phyloP scores from a whole-genome alignment of 2,888 invertebrate species.

The Eugnorisma glareosa region DNA sequence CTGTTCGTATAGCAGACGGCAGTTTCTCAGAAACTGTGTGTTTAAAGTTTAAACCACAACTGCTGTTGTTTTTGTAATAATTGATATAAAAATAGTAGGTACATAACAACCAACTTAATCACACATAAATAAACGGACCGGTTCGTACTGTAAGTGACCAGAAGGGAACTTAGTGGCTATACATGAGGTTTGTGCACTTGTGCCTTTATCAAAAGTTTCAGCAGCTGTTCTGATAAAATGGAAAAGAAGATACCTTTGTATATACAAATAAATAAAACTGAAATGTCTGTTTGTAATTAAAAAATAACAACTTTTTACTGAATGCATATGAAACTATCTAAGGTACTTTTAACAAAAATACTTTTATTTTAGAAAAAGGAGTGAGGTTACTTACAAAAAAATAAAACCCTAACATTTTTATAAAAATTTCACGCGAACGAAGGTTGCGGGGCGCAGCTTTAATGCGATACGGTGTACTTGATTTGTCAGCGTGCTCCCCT shows the following conservation, averaged over 20 bases:
- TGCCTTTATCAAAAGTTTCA: background rate
- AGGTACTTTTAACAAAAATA: no score
- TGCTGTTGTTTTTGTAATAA: conserved; percentile 31
- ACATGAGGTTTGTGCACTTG: background rate
- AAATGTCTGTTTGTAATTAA: no score
- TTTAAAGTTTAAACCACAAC: conserved; percentile 6
- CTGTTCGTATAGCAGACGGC: conserved; percentile 2
- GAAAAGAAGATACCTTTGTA: background rate
- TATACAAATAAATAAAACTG: no score
- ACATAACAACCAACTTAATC: background rate
- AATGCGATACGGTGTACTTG: no score
- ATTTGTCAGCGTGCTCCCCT: no score
- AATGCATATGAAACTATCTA: no score
- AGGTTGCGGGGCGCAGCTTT: no score
- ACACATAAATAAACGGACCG: background rate
- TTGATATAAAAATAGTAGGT: conserved; percentile 16
- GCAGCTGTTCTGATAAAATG: background rate
- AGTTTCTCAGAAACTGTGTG: conserved; percentile 35
- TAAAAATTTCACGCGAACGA: no score
- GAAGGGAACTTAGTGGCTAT: background rate
- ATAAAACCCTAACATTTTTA: no score
- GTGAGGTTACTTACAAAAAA: no score
- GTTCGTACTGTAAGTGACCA: background rate
- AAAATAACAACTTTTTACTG: no score
- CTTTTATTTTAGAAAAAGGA: no score